These are phyloP conservation scores for Apodemus agrarius DNA, from an alignment of 2,797 vertebrate genomes.

Conservation along the genomic window DNA sequence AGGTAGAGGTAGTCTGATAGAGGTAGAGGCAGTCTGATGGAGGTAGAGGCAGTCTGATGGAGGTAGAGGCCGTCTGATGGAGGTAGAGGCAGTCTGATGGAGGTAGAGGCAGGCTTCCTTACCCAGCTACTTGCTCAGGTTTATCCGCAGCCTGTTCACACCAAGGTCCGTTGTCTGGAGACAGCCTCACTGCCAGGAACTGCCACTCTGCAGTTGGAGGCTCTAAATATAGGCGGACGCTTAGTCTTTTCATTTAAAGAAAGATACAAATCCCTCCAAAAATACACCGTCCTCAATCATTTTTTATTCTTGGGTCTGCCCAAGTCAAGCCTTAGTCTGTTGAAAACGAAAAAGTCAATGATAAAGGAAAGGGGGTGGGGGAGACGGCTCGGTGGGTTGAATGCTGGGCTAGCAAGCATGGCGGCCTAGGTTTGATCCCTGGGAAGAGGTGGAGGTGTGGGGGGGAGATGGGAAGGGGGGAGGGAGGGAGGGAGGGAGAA, in stretches of 20 bases:
- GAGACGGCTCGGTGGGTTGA: neutral
- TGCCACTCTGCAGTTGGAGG: neutral
- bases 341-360: conserved; percentile 1
- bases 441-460: neutral
- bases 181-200: neutral
- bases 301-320: conserved; percentile 56
- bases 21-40: too few species aligned
- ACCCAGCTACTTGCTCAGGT: neutral
- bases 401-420: too few species aligned
- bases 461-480: accelerated
- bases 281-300: neutral
- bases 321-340: conserved; percentile 32
- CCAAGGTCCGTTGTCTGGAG: conserved; percentile 3
- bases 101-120: neutral
- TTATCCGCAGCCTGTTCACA: neutral
- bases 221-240: conserved; percentile 13
- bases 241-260: conserved; percentile 55
- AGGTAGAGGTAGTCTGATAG: too few species aligned
- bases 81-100: neutral
- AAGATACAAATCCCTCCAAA: conserved; percentile 33
- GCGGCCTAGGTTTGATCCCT: neutral
- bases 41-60: too few species aligned
- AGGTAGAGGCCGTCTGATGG: neutral
- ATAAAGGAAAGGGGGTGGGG: neutral
- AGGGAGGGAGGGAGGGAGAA: too few species aligned